Evolutionary conservation across 2,113 vertebrate genomes (phyloP).

Genomic region (Cyanistes caeruleus): DNA sequence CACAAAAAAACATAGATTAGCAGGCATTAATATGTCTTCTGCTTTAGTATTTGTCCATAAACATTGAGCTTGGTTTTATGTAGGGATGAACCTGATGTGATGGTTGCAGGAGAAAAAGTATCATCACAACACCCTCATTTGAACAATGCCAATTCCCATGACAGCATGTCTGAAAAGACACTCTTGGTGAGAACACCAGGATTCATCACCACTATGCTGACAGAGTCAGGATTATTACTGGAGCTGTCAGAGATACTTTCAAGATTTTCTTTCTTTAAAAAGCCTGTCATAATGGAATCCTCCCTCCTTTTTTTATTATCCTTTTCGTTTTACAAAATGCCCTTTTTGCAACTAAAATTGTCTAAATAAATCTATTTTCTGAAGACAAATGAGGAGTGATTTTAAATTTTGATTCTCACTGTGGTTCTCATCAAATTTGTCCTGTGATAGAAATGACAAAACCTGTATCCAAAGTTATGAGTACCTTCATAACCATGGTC

Average conservation of each 20-base stretch:
- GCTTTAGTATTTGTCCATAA: neutral
- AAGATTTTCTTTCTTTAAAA: neutral
- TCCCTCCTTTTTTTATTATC: neutral
- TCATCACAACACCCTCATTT: neutral
- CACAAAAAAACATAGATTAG: neutral
- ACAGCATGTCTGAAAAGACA: constrained; percentile 5
- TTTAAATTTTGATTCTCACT: neutral
- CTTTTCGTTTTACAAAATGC: rapidly evolving
- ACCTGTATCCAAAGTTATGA: neutral
- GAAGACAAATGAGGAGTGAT: neutral
- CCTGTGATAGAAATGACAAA: neutral
- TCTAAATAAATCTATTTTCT: neutral
- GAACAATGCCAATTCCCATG: neutral
- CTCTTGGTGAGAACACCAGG: neutral
- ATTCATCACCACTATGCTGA: neutral
- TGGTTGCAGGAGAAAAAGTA: neutral
- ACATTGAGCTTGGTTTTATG: neutral
- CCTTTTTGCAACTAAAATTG: neutral
- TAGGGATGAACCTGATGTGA: neutral
- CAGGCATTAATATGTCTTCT: neutral
- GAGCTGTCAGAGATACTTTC: neutral
- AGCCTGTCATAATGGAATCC: neutral
- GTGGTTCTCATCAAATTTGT: neutral
- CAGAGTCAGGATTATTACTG: neutral
- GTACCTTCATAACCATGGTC: neutral